Conservation (phyloP, 2,888 invertebrate species). For the Zygothrica quintamaculata region DNA sequence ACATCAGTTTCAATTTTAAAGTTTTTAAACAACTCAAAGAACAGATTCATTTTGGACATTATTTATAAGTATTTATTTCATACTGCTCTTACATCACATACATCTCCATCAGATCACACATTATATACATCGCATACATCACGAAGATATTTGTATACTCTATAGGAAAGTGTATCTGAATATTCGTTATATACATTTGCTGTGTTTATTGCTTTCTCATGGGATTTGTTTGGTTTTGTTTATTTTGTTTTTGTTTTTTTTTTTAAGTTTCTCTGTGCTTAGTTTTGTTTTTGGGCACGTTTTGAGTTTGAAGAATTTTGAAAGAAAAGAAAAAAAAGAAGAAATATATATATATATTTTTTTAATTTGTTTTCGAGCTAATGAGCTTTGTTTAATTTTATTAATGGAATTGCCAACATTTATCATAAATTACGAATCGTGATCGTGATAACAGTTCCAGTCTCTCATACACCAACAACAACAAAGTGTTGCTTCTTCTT, state of each 20-base stretch:
- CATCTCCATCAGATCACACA: too few species aligned
- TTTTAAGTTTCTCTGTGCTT: slow-evolving; percentile 16
- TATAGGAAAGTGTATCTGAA: slow-evolving; percentile 12
- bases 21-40: too few species aligned
- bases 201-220: slow-evolving; percentile 7
- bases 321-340: slow-evolving; percentile 38
- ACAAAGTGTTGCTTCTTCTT: slow-evolving; percentile 9
- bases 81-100: too few species aligned
- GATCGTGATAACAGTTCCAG: slow-evolving; percentile 72
- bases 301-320: slow-evolving; percentile 38
- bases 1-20: too few species aligned
- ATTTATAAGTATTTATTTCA: too few species aligned
- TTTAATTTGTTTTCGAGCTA: slow-evolving; percentile 62
- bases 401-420: slow-evolving; percentile 81
- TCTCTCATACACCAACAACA: slow-evolving; percentile 7
- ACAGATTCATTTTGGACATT: too few species aligned
- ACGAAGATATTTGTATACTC: too few species aligned
- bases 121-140: too few species aligned
- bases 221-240: slow-evolving; percentile 29
- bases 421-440: slow-evolving; percentile 80
- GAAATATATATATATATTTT: too few species aligned
- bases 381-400: slow-evolving; percentile 79
- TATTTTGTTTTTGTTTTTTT: too few species aligned
- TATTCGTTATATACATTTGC: neutral
- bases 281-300: slow-evolving; percentile 47